Base-by-base conservation (phyloP, 2,797 vertebrate species). In the Centropyge bicolor region DNA sequence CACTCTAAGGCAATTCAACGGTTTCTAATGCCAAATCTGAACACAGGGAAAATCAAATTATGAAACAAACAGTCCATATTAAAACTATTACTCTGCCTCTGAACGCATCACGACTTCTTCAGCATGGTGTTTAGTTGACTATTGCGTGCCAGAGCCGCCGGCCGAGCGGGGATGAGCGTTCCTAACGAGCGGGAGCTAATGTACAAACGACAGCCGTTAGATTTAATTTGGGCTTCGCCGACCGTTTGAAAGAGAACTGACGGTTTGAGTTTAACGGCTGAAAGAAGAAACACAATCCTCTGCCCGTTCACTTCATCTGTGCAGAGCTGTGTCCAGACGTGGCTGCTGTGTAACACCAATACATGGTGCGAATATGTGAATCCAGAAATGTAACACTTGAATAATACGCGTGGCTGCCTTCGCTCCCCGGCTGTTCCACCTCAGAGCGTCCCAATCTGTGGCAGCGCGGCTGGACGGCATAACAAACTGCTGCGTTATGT, bases 1-100 rank as follows among this genome's bases (percentile, higher is more conserved):
- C 63, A 38, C 84, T 87, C 84, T 88, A 92, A 92, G 88, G 89
- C 91, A 88, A 84, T 80, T 89, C 65, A 82, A 66, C 14, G 74
- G 86, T 43, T 63, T 59, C 80, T 83, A 88, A 88, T 70, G 68
- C 78, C 82, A 81, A 55, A 57, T 82, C 59, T 75, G 77, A 81
- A 86, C 67, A 76, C 49, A 70, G 13, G 54, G 38, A 89, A 89
- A 88, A 87, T 88, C 46, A 31, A 83, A 84, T 88, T 61, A 80
- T 40, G 62, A 76, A n/a, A 76, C 61, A 75, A 70, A 79, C 43
- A 83, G 70, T 76, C 27, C 31, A 56, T 68, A 87, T 83, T 81
- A 64, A 82, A 89, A 85, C 74, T 74, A 82, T 83, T 60, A 85
- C 64, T 87, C 71, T 63, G 43, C 64, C 73, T 78, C 62, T 3